phyloP scores from a whole-genome alignment of 1,140 invertebrate genomes.

The Antheraea mylitta region DNA sequence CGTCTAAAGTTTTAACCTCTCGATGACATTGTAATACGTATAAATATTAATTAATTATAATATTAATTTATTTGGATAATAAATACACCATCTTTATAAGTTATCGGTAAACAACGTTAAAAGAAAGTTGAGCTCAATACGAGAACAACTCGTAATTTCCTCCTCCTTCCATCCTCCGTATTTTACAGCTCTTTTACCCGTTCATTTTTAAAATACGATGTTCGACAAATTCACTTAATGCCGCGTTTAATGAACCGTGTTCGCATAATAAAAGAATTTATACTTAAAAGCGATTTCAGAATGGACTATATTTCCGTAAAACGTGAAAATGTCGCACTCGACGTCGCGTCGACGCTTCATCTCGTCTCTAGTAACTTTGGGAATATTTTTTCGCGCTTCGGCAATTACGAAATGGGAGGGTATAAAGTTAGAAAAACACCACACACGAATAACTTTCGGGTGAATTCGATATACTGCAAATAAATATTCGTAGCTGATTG shows the following conservation, averaged over 20 bases:
- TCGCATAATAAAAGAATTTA: slow-evolving; percentile 75
- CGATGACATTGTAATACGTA: no score
- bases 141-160: slow-evolving; percentile 25
- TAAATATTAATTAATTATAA: no score
- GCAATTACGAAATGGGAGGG: slow-evolving; percentile 32
- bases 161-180: slow-evolving; percentile 25
- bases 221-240: slow-evolving; percentile 74
- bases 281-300: slow-evolving; percentile 67
- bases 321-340: slow-evolving; percentile 44
- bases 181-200: slow-evolving; percentile 46
- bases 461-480: background rate
- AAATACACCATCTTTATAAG: slow-evolving; percentile 21
- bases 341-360: slow-evolving; percentile 47
- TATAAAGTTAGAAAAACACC: slow-evolving; percentile 42
- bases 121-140: slow-evolving; percentile 32
- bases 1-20: no score
- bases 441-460: slow-evolving; percentile 37
- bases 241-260: slow-evolving; percentile 73
- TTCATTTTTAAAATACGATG: slow-evolving; percentile 65
- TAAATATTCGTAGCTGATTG: background rate
- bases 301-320: slow-evolving; percentile 59
- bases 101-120: slow-evolving; percentile 29
- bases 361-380: slow-evolving; percentile 37
- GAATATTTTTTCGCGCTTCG: slow-evolving; percentile 53
- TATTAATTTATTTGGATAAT: no score